Percentiles rank a stretch among this genome's conserved stretches.
phyloP scores from a whole-genome alignment of 1,140 invertebrate genomes.

The Orussus abietinus region DNA sequence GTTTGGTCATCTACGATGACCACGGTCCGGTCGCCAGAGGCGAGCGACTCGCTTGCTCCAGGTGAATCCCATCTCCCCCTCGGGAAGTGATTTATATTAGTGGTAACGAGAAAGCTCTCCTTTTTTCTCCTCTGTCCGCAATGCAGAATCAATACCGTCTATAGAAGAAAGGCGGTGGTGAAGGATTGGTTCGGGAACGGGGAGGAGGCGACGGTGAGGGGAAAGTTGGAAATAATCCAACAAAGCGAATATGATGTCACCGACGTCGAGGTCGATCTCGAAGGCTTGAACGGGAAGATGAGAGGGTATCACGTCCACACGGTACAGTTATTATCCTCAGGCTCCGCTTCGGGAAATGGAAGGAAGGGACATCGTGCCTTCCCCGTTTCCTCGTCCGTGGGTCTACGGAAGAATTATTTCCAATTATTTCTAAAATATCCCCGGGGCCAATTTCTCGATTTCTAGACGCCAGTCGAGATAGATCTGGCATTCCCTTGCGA shows the following conservation, averaged over 20 bases:
- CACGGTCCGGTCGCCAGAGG: slow-evolving; percentile 80
- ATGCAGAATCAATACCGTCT: slow-evolving; percentile 67
- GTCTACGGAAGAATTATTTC: neutral
- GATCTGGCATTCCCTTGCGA: slow-evolving; percentile 87
- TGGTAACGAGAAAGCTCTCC: no score
- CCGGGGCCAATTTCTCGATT: slow-evolving; percentile 23
- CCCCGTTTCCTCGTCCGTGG: no score
- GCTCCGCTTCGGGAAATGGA: neutral
- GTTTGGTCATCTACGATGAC: slow-evolving; percentile 86
- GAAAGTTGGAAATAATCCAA: slow-evolving; percentile 78
- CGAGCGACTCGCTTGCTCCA: slow-evolving; percentile 81
- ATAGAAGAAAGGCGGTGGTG: slow-evolving; percentile 77
- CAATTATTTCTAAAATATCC: slow-evolving; percentile 5
- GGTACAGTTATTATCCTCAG: slow-evolving; percentile 52
- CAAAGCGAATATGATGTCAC: slow-evolving; percentile 81
- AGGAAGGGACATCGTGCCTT: no score
- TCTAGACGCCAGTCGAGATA: slow-evolving; percentile 71
- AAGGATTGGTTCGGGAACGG: slow-evolving; percentile 86
- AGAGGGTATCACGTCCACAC: slow-evolving; percentile 80
- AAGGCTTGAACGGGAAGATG: slow-evolving; percentile 63
- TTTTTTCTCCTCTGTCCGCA: no score
- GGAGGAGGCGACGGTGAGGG: slow-evolving; percentile 58
- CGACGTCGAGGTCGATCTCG: slow-evolving; percentile 72
- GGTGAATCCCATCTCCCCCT: slow-evolving; percentile 54
- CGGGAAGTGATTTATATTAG: slow-evolving; percentile 12